A percentile compares a stretch with the other conserved stretches of the same genome.
These are phyloP conservation scores for Drosophila melanogaster DNA, from an alignment of 1,140 invertebrate species.

Conservation along the genomic window DNA sequence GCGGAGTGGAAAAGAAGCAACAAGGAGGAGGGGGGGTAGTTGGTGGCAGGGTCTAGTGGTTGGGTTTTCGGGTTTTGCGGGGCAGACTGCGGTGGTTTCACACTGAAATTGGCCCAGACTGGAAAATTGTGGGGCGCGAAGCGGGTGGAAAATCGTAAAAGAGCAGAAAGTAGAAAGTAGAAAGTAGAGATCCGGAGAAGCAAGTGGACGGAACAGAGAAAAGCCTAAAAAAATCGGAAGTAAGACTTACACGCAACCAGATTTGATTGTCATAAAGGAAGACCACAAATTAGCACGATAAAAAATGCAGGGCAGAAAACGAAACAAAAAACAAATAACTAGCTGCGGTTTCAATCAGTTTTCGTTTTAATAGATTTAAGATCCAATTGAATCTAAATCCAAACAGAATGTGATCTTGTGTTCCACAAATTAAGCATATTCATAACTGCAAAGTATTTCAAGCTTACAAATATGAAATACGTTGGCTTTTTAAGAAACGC, in stretches of 20 bases:
- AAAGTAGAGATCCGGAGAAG: not conserved
- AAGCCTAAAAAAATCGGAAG: constrained; percentile 7
- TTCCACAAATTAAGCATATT: not conserved
- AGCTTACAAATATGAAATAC: not conserved
- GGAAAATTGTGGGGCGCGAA: not conserved
- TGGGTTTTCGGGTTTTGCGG: constrained; percentile 32
- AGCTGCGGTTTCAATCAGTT: too few relatives aligned
- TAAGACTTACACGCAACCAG: constrained; percentile 19
- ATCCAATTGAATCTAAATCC: too few relatives aligned
- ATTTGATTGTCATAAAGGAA: constrained; percentile 19
- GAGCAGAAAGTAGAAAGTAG: too few relatives aligned
- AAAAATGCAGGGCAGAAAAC: constrained; percentile 6
- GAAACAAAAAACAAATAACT: not conserved
- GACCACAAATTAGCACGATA: constrained; percentile 19
- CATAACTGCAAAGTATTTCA: not conserved
- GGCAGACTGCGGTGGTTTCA: constrained; percentile 34
- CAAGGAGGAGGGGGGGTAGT: not conserved
- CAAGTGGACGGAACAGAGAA: not conserved
- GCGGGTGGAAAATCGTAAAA: not conserved
- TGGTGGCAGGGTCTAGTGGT: constrained; percentile 8
- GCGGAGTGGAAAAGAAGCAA: not conserved
- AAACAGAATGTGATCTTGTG: not conserved
- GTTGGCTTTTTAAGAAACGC: constrained; percentile 2
- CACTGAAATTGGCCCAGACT: constrained; percentile 30
- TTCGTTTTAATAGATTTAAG: too few relatives aligned